Evolutionary conservation across 2,113 vertebrate genomes (phyloP), one percentile per base, ranked within the genome.

Genomic region (Gobius niger): DNA sequence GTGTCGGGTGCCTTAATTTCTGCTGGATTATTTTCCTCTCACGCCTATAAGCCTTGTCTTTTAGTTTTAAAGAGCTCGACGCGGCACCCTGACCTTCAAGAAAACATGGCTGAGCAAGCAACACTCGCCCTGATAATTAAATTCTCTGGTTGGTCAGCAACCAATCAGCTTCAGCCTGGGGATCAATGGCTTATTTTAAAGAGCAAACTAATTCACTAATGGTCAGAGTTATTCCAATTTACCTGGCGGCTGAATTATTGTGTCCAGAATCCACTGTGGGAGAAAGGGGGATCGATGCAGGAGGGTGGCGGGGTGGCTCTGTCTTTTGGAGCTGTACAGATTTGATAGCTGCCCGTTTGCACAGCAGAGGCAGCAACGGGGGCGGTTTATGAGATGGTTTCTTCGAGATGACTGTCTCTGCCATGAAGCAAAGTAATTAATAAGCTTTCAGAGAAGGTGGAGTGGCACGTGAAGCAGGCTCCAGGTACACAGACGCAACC

Each of bases 131-230:
- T 87, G 82, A 85, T 91, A 92, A 93, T 93, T 89, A 91, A 92
- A 92, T 91, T 88, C 84, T 83, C 81, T 67, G 75, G 78, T 84
- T 82, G 80, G 85, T 85, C 89, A 82, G 75, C 75, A 85, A 89
- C 90, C 91, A 89, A 92, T 92, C 91, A 84, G 88, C 83, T 60
- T 69, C 34, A 47, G 85, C 72, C 68, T 16, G 0, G 44, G 74
- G 82, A 93, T 93, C 92, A 90, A 93, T 93, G 86, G 80, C 73
- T 66, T 80, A 89, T 91, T 91, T 90, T 89, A 87, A 90, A 87
- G 89, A 89, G 87, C 88, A 91, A 91, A 92, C 89, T 90, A 92
- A 93, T 93, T 90, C 82, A 80, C 91, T 93, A 93, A 93, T 93
- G 91, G 89, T 84, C 85, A 89, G 89, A 92, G 86, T 90, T 92